These are phyloP conservation scores for Baronia brevicornis DNA, from an alignment of 2,888 invertebrate genomes.

Conservation along the genomic window DNA sequence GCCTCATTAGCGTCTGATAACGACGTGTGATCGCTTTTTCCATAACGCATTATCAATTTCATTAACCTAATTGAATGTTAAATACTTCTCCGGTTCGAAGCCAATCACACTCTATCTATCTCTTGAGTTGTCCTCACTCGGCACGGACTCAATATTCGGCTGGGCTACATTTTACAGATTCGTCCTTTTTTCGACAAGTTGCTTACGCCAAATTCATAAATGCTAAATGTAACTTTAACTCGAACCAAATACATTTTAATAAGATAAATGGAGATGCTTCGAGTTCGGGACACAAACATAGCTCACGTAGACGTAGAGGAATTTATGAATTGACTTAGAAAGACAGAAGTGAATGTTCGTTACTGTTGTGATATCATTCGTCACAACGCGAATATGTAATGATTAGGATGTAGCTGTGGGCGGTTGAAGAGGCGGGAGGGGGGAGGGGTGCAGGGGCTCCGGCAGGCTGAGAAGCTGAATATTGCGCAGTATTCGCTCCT, in stretches of 20 bases:
- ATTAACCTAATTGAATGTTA: slow-evolving; percentile 15
- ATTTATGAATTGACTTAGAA: no score
- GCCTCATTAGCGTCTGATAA: slow-evolving; percentile 34
- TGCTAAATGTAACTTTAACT: slow-evolving; percentile 48
- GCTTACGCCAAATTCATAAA: slow-evolving; percentile 27
- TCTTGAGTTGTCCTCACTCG: no score
- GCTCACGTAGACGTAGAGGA: no score
- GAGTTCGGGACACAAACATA: no score
- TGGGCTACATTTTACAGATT: slow-evolving; percentile 26
- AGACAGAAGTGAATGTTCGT: no score
- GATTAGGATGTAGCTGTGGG: slow-evolving; percentile 21
- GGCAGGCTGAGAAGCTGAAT: slow-evolving; percentile 56
- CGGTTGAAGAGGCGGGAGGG: slow-evolving; percentile 37
- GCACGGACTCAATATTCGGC: no score
- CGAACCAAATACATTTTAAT: slow-evolving; percentile 54
- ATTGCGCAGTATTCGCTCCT: slow-evolving; percentile 71
- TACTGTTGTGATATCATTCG: slow-evolving; percentile 10
- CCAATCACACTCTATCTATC: no score
- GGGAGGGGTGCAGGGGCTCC: slow-evolving; percentile 35
- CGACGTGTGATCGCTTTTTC: slow-evolving; percentile 21
- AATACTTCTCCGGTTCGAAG: slow-evolving; percentile 6
- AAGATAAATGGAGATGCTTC: no score
- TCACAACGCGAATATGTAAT: slow-evolving; percentile 19
- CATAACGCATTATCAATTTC: slow-evolving; percentile 16
- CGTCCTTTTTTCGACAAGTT: slow-evolving; percentile 39